Evolutionary conservation across 2,113 vertebrate genomes (phyloP).

Genomic region (Lonchura striata): DNA sequence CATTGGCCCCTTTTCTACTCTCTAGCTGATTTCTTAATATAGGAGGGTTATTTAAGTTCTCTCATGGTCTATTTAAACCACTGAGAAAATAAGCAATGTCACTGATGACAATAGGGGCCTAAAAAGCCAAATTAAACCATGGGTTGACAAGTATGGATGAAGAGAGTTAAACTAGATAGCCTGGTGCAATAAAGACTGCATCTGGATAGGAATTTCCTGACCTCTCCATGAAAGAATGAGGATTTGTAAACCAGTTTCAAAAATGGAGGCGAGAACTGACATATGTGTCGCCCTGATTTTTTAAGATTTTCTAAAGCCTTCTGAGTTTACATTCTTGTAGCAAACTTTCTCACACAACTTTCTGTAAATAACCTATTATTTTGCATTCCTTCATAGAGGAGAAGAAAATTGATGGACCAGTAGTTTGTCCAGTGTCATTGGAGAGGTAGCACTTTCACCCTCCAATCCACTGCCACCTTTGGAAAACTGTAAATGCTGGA

Average conservation of each 20-base stretch:
- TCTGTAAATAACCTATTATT: too few species aligned
- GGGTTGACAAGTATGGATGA: background rate
- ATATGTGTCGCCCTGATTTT: too few species aligned
- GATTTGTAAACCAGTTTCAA: background rate
- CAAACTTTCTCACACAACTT: too few species aligned
- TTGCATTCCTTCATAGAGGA: too few species aligned
- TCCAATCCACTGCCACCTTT: too few species aligned
- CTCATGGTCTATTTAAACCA: background rate
- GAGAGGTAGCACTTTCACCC: too few species aligned
- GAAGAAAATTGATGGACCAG: too few species aligned
- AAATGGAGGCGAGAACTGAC: background rate
- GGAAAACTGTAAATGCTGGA: too few species aligned
- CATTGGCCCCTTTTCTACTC: background rate
- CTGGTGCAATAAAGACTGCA: background rate
- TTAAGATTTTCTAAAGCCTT: too few species aligned
- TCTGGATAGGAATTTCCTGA: background rate
- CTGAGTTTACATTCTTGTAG: too few species aligned
- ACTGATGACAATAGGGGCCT: fast-evolving
- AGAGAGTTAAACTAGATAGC: background rate
- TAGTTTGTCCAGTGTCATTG: too few species aligned
- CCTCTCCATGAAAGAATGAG: background rate
- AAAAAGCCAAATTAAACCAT: background rate
- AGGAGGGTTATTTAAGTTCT: background rate
- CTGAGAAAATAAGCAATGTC: background rate
- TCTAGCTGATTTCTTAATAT: background rate